Percentiles rank a stretch among this genome's conserved stretches.
phyloP scores from a whole-genome alignment of 23 tunicate genomes.

The Halocynthia roretzi region DNA sequence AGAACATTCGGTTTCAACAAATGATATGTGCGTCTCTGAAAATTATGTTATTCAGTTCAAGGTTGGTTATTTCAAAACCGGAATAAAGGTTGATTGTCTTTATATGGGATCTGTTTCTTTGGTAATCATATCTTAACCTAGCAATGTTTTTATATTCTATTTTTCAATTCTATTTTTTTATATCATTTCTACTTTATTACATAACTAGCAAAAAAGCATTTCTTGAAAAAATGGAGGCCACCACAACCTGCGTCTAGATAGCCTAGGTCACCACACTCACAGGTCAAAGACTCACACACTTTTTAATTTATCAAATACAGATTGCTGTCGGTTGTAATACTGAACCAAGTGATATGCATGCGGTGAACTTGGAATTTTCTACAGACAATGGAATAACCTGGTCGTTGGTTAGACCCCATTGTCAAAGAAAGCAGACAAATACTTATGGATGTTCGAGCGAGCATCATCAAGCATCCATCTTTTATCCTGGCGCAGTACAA shows the following conservation, averaged over 20 bases:
- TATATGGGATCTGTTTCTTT: too few species aligned
- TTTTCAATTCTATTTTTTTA: too few species aligned
- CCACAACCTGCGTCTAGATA: too few species aligned
- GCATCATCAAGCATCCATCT: slow-evolving; percentile 60
- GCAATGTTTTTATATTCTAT: too few species aligned
- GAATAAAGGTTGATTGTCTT: too few species aligned
- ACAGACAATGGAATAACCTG: slow-evolving; percentile 66
- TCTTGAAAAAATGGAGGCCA: slow-evolving; percentile 3
- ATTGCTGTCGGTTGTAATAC: slow-evolving; percentile 49
- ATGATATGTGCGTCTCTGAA: slow-evolving; percentile 53
- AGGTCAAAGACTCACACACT: neutral
- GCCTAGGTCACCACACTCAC: neutral
- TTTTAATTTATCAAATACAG: slow-evolving; percentile 4
- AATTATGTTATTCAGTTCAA: slow-evolving; percentile 73
- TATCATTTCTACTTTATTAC: too few species aligned
- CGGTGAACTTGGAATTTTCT: slow-evolving; percentile 51
- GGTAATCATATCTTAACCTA: too few species aligned
- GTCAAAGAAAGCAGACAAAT: slow-evolving; percentile 33
- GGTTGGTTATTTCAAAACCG: too few species aligned
- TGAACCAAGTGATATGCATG: slow-evolving; percentile 19
- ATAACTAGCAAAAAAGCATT: too few species aligned
- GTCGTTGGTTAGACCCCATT: slow-evolving; percentile 47
- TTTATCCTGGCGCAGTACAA: slow-evolving; percentile 56
- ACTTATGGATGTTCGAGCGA: slow-evolving; percentile 35
- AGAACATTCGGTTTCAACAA: slow-evolving; percentile 38